A percentile compares a stretch with the other conserved stretches of the same genome.
Evolutionary conservation across 1,140 invertebrate species (phyloP).

Genomic region (Metopolophium dirhodum): DNA sequence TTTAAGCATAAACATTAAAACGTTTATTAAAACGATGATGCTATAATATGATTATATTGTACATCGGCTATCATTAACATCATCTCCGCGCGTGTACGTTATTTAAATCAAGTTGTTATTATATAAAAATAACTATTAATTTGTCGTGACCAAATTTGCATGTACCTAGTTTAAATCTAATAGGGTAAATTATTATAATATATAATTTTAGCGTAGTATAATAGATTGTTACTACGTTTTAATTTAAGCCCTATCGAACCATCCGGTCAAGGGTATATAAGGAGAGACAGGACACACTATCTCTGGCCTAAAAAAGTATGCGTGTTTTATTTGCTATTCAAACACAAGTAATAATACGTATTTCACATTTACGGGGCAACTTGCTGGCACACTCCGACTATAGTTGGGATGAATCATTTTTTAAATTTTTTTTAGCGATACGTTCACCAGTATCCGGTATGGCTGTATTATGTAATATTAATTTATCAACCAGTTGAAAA

Average conservation of each 20-base stretch:
- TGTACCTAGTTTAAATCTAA: background rate
- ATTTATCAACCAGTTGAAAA: background rate
- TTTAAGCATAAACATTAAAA: background rate
- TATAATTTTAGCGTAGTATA: background rate
- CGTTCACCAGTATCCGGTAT: background rate
- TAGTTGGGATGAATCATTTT: background rate
- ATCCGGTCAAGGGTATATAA: background rate
- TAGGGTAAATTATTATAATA: background rate
- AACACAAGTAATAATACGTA: background rate
- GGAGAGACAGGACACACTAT: background rate
- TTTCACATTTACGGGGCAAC: background rate
- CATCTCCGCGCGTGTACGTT: background rate
- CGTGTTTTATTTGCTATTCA: background rate
- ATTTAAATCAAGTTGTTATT: background rate
- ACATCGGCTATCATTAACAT: background rate
- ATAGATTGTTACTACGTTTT: background rate
- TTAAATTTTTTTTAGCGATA: background rate
- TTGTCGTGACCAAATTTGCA: background rate
- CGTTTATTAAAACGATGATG: background rate
- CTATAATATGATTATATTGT: background rate
- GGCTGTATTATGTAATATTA: background rate
- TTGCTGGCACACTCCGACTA: background rate
- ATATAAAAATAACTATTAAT: background rate
- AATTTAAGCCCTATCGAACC: background rate
- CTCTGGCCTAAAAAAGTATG: background rate